Evolutionary conservation across 2,888 invertebrate species (phyloP), one percentile per base, ranked within the genome.

Genomic region (Periphyllus acericola): DNA sequence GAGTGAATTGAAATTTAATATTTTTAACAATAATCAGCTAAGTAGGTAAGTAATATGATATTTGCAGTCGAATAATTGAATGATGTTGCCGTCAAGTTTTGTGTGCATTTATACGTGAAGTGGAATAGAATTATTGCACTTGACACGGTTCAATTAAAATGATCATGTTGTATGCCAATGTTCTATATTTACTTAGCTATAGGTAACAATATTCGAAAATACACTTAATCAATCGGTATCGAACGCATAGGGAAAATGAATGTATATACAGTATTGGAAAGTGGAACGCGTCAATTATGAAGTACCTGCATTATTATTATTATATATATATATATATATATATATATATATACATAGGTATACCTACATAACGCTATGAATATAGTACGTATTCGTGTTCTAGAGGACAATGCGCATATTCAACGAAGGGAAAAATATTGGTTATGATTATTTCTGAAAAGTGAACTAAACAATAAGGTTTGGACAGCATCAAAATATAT

Each of bases 61-160:
- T 52, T 66, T 29, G 25, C 68, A 71, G 21, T 34, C 21, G 25
- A 60, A 9, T 6, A 71, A 82, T 34, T 32, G 32, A 32, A 17
- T 71, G 3, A 29, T 68, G 81, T 71, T 4, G 46, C 25, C 21
- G 32, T 52, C 34, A 25, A 29, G 52, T 71, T 80, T 40, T 66
- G n/a, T 40, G 36, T 66, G 25, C 60, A 80, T 66, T 17, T 78
- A 34, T 36, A 32, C 19, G 66, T 80, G 66, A 46, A 81, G 72
- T 83, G 83, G 52, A 55, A 32, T 46, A 71, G 46, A 83, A n/a
- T 29, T 74, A 55, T 55, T 34, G 52, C 55, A 83, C 83, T 83
- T 83, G 83, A 83, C 74, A 83, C 55, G 36, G 72, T 83, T 83
- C 32, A 83, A 55, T 55, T 55, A 17, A 46, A 25, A 34, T 32